Percentiles rank a stretch among this genome's conserved stretches.
phyloP scores from a whole-genome alignment of 1,140 invertebrate species.

The Lerema accius region DNA sequence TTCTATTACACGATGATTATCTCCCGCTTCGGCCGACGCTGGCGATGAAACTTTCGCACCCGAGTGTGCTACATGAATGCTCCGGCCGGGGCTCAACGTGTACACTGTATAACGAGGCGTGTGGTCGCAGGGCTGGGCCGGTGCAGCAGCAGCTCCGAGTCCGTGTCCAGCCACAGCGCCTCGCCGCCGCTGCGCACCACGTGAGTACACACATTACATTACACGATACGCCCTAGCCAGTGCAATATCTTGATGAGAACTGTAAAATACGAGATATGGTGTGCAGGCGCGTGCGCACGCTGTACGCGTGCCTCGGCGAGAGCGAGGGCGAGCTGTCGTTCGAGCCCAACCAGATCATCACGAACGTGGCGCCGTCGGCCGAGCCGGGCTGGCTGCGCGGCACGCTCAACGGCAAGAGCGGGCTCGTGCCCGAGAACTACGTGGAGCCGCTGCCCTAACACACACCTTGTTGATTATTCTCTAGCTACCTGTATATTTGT shows the following conservation, averaged over 20 bases:
- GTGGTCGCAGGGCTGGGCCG: slow-evolving; percentile 38
- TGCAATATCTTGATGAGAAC: no score
- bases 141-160: slow-evolving; percentile 65
- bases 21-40: no score
- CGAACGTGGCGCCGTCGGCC: slow-evolving; percentile 94
- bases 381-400: slow-evolving; percentile 99
- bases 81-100: no score
- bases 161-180: slow-evolving; percentile 58
- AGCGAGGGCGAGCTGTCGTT: slow-evolving; percentile 98
- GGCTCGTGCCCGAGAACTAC: slow-evolving; percentile 98
- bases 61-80: no score
- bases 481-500: slow-evolving; percentile 36
- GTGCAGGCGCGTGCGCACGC: slow-evolving; percentile 91
- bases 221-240: no score
- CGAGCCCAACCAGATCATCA: slow-evolving; percentile 99
- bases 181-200: slow-evolving; percentile 46
- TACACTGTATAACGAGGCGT: no score
- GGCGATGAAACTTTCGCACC: no score
- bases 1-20: no score
- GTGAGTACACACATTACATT: not conserved
- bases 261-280: not conserved
- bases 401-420: slow-evolving; percentile 95
- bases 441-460: slow-evolving; percentile 90
- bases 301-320: slow-evolving; percentile 97
- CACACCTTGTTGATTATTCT: slow-evolving; percentile 59